Evolutionary conservation across 2,797 vertebrate genomes (phyloP), one percentile per base, ranked within the genome.

Genomic region (Acrossocheilus wenchowensis): DNA sequence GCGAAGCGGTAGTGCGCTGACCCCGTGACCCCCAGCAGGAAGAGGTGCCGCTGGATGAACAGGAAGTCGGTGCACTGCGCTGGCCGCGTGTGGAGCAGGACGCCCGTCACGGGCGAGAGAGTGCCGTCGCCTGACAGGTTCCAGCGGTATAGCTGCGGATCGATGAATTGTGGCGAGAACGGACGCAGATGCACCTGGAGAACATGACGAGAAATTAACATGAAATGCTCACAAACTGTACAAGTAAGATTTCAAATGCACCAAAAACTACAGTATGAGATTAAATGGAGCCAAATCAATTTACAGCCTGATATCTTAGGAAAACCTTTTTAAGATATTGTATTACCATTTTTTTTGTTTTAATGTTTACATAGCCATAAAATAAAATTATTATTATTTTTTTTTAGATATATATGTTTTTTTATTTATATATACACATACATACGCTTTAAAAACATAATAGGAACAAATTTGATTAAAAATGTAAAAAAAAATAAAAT

Each of bases 1-100:
- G 97, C 96, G 43, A 99, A 99, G 90, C 96, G 94, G 86, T 97
- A 99, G 89, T 98, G 96, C 26, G 96, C 95, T 36, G 97, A 94
- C 87, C 96, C 97, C 64, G 97, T 95, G 64, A 92, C 94, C 2
- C 92, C 94, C 84, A 99, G 91, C 80, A 98, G 93, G 34, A 91
- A 92, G 4, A 98, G 91, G 60, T 97, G 97, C 74, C 90, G 94
- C 89, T 92, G 96, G 91, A 99, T 96, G 90, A 95, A 96, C 87
- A 96, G 93, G 88, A 97, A 99, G 87, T 99, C 98, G 0, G 96
- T 97, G 92, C 98, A 99, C 83, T 98, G 97, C 21, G 96, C 91
- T 0, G 88, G 92, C 48, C 96, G 94, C 1, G 96, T 97, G 90
- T 92, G 95, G 30, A 99, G 91, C 88, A 87, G 95, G 84, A 97